Conservation (phyloP, 2,797 vertebrate genomes). For the Syngnathus rostellatus region DNA sequence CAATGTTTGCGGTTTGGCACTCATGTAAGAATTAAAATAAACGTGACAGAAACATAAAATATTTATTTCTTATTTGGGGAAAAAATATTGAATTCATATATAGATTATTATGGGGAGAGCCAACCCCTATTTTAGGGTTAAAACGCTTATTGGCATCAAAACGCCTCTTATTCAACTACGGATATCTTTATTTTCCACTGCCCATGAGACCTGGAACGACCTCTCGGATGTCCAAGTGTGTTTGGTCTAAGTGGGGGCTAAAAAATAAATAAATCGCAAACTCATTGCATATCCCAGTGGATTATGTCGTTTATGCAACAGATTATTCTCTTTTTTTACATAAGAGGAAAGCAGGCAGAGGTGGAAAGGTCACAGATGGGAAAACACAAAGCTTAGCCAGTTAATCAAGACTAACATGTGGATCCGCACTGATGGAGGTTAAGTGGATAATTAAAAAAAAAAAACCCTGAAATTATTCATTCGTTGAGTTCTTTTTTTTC, state of each 20-base stretch:
- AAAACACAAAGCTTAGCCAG: constrained; percentile 12
- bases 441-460: constrained; percentile 24
- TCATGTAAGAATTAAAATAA: neutral
- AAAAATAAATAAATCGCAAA: neutral
- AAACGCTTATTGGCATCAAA: no score
- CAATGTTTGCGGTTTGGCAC: no score
- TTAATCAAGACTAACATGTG: constrained; percentile 13
- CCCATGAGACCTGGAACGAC: neutral
- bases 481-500: neutral
- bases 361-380: constrained; percentile 22
- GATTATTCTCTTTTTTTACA: constrained; percentile 53
- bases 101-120: no score
- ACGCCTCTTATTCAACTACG: neutral
- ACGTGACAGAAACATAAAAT: no score
- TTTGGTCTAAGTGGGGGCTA: neutral
- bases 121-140: no score
- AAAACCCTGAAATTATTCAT: constrained; percentile 16
- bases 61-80: no score
- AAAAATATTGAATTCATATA: no score
- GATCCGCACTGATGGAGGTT: constrained; percentile 12
- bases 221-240: neutral
- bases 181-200: neutral
- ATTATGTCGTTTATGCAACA: constrained; percentile 65
- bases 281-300: constrained; percentile 25
- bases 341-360: constrained; percentile 39